Percentiles rank a stretch among this genome's conserved stretches.
Conservation (phyloP, 2,888 invertebrate species). For the Selenia dentaria region DNA sequence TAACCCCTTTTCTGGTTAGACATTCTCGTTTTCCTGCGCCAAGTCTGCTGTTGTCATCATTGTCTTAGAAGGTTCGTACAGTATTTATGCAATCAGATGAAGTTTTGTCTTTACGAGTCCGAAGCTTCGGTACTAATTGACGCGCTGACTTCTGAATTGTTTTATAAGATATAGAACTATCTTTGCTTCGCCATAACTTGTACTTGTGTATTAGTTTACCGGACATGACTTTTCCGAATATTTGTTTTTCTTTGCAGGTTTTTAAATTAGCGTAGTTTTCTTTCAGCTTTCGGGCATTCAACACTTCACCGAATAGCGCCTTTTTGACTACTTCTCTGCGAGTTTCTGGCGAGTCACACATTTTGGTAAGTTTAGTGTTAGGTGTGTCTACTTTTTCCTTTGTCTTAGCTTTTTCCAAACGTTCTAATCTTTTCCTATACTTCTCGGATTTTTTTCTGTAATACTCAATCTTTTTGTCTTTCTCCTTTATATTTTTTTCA, state of each 20-base stretch:
- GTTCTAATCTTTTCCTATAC: too few relatives aligned
- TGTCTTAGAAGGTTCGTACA: slow-evolving; percentile 8
- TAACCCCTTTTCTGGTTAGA: slow-evolving; percentile 11
- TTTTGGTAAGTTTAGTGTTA: background rate
- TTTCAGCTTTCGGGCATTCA: background rate
- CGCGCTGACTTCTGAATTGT: background rate
- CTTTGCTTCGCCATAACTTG: background rate
- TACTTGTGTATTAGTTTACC: background rate
- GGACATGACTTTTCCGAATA: background rate
- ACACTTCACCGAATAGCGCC: slow-evolving; percentile 3
- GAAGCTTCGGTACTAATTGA: background rate
- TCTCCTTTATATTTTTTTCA: too few relatives aligned
- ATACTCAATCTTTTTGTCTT: too few relatives aligned
- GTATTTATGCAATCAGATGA: background rate
- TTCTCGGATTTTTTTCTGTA: background rate
- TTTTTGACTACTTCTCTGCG: slow-evolving; percentile 18
- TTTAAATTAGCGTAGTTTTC: background rate
- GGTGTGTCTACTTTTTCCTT: background rate
- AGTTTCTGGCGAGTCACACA: background rate
- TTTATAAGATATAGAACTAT: background rate
- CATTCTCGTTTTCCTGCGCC: slow-evolving; percentile 26
- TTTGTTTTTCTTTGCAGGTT: background rate
- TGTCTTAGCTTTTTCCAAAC: background rate
- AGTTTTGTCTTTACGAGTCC: background rate
- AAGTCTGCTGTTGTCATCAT: slow-evolving; percentile 17